Conservation (phyloP, 2,888 invertebrate genomes). For the Caenorhabditis uteleia region DNA sequence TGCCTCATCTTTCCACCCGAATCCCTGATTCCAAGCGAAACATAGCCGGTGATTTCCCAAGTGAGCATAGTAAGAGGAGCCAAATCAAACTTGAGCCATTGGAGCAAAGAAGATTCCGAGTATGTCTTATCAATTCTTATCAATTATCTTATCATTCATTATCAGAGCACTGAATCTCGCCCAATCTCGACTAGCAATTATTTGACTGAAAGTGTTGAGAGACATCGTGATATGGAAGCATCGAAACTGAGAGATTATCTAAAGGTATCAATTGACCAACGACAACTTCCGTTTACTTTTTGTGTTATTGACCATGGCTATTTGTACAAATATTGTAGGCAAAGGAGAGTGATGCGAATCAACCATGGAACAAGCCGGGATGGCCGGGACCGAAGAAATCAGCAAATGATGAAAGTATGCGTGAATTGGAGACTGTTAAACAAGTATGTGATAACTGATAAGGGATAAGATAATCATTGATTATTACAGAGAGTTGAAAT, state of each 20-base stretch:
- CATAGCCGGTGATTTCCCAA: conserved; percentile 65
- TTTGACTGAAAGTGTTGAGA: conserved; percentile 65
- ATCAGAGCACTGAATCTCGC: conserved; percentile 63
- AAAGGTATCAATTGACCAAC: too few species aligned
- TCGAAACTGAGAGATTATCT: conserved; percentile 62
- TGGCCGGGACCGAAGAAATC: conserved; percentile 63
- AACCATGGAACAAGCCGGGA: conserved; percentile 69
- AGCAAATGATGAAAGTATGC: conserved; percentile 59
- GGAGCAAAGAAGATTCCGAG: conserved; percentile 64
- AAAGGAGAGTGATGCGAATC: conserved; percentile 67
- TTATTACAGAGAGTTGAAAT: conserved; percentile 62
- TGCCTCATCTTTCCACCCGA: conserved; percentile 50
- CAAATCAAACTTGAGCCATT: conserved; percentile 68
- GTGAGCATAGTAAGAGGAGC: conserved; percentile 59
- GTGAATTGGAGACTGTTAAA: conserved; percentile 65
- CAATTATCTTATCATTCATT: background rate
- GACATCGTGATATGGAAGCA: conserved; percentile 67
- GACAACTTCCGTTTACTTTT: background rate
- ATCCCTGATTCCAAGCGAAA: conserved; percentile 51
- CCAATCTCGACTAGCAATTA: conserved; percentile 67
- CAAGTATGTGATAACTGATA: conserved; percentile 21
- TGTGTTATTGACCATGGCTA: too few species aligned
- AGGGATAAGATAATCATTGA: background rate
- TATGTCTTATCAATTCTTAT: conserved; percentile 13
- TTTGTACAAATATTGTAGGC: too few species aligned